Evolutionary conservation across 2,888 invertebrate genomes (phyloP), one percentile per base, ranked within the genome.

Genomic region (Galerucella calmariensis): DNA sequence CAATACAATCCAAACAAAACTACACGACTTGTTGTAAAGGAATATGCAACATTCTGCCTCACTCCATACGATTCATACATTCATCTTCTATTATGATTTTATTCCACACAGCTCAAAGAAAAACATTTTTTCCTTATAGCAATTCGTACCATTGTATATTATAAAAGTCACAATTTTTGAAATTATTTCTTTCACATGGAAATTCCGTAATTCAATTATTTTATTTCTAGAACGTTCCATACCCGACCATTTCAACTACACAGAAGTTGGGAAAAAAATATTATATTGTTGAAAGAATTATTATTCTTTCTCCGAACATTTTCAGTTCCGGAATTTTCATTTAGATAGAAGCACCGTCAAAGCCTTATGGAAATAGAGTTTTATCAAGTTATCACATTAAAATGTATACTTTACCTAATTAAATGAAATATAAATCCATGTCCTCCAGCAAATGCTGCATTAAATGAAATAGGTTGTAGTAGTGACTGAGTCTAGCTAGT

Each of bases 171-270:
- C 63, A 46, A 65, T 44, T 65, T 65, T 44, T 41, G 2, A 44
- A 62, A 62, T 41, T 41, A 41, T 62, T 48, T 44, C 63, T 65
- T 44, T 65, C 11, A 12, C 16, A 65, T 65, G 63, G 63, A 46
- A 65, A 65, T 65, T 65, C 16, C 16, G 46, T 65, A 20, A 65
- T 65, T 46, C 3, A 11, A 65, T 65, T 63, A 27, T 61, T 14
- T 61, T 4, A 61, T 61, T 41, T 41, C 35, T 41, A 41, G 35
- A 41, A 41, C 9, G 11, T 59, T 62, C 8, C n/a, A 20, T 56
- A 56, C 56, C 2, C 56, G 3, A 16, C 56, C 20, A 56, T 56
- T 56, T 56, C 56, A 56, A 56, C 56, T 56, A 56, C 20, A 56
- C 11, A 56, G 20, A 41, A 41, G 8, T 41, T 16, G 20, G 3